Base-by-base conservation (phyloP, 2,888 invertebrate genomes). In the Eulithis testata region DNA sequence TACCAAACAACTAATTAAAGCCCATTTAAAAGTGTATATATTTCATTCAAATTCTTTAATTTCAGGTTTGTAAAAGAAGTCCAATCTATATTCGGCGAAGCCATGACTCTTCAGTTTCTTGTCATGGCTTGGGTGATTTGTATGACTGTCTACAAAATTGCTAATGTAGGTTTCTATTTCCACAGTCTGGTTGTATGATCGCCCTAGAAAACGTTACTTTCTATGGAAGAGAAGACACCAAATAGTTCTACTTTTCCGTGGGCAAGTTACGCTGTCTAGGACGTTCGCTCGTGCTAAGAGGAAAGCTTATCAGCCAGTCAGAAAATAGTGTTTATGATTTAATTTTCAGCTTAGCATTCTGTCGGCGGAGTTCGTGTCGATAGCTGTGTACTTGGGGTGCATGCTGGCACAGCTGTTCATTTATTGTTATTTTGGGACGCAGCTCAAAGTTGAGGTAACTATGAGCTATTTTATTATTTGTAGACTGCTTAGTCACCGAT, bases 61-160 rank as follows among this genome's bases (percentile, higher is more conserved):
- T 67, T 40, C 74, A 91, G 91, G 82, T 88, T 85, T 66, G 72
- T 76, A 0, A 82, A 80, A 63, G 90, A 91, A 80, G 77, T 88
- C 2, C 84, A 89, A 71, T 81, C 83, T 0, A 85, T 90, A 70
- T 90, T 90, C 70, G 77, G 78, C 6, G 89, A 87, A 78, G 87
- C 88, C 8, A 81, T 90, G 85, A 71, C 81, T 0, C 61, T 88
- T 0, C 90, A 91, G 65, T 84, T 90, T 55, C 73, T 87, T 43
- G 79, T 84, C 0, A 86, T 83, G 77, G 83, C 87, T 6, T 90
- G 88, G 90, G 89, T 90, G 3, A 84, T 91, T 68, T 91, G 91
- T 69, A 90, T 89, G 88, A 89, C 89, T 2, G 78, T 86, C n/a
- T 91, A 90, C 73, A 91, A 88, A 69, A 88, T 90, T 54, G 85